Conservation (phyloP, 2,888 invertebrate species). For the Hydriomena furcata region DNA sequence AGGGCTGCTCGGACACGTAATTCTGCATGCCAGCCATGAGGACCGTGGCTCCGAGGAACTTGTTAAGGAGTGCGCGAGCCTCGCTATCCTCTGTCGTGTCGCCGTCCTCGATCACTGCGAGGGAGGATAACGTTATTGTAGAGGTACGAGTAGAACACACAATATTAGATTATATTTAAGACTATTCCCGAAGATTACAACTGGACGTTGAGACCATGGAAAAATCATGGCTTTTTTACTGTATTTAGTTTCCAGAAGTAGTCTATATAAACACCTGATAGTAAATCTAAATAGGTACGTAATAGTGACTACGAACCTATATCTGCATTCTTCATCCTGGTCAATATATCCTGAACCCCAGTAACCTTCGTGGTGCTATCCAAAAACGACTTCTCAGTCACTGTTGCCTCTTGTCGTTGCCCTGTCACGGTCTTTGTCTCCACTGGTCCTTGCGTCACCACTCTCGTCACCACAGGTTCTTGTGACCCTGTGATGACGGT, state of each 20-base stretch:
- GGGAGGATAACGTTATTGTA: no score
- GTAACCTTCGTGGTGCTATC: slow-evolving; percentile 88
- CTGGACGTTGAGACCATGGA: no score
- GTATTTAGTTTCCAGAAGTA: no score
- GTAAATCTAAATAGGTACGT: no score
- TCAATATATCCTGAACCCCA: slow-evolving; percentile 89
- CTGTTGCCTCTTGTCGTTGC: slow-evolving; percentile 5
- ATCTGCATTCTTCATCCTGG: slow-evolving; percentile 90
- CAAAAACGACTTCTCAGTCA: slow-evolving; percentile 85
- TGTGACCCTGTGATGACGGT: slow-evolving; percentile 24
- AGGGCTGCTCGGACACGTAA: slow-evolving; percentile 66
- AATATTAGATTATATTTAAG: no score
- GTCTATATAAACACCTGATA: neutral
- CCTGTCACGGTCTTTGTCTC: slow-evolving; percentile 34
- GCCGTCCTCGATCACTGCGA: slow-evolving; percentile 84
- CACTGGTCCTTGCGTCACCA: slow-evolving; percentile 23
- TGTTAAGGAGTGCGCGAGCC: slow-evolving; percentile 90
- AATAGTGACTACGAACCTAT: slow-evolving; percentile 78
- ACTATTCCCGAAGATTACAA: no score
- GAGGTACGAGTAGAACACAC: neutral
- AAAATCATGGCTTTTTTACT: no score
- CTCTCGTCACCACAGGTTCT: slow-evolving; percentile 21
- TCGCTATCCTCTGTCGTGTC: slow-evolving; percentile 87
- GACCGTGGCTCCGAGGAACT: slow-evolving; percentile 92
- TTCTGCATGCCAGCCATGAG: slow-evolving; percentile 90